Conservation (phyloP, 2,888 invertebrate species). For the Drosophila sordidula region DNA sequence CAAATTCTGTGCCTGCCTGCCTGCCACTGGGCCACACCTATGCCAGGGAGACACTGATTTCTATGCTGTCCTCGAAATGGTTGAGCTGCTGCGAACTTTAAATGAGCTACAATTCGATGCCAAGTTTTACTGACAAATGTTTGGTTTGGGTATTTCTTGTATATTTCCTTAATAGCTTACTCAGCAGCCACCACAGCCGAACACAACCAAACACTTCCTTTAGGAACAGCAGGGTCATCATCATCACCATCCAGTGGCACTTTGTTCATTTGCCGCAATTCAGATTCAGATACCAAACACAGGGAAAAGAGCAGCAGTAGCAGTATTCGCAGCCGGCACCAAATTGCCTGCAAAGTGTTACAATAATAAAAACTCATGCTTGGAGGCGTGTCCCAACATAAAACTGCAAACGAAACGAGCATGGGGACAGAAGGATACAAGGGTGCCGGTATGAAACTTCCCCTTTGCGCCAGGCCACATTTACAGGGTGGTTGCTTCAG, state of each 20-base stretch:
- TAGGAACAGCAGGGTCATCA: slow-evolving; percentile 1
- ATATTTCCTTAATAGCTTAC: slow-evolving; percentile 9
- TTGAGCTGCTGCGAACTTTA: slow-evolving; percentile 6
- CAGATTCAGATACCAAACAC: slow-evolving; percentile 38
- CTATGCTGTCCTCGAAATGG: not conserved
- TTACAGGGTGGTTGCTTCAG: slow-evolving; percentile 49
- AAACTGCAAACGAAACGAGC: slow-evolving; percentile 71
- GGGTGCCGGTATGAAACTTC: slow-evolving; percentile 12
- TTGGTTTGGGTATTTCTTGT: not conserved
- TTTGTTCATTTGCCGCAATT: slow-evolving; percentile 70
- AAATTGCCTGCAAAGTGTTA: slow-evolving; percentile 78
- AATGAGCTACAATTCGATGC: slow-evolving; percentile 18
- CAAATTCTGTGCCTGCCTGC: slow-evolving; percentile 14
- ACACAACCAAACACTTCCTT: not conserved
- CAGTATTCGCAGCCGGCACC: slow-evolving; percentile 65
- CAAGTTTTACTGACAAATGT: not conserved
- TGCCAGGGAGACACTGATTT: slow-evolving; percentile 2
- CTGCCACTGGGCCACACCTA: slow-evolving; percentile 22
- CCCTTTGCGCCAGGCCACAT: slow-evolving; percentile 14
- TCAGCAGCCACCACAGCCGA: slow-evolving; percentile 15
- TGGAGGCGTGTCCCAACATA: slow-evolving; percentile 83
- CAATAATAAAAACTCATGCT: slow-evolving; percentile 80
- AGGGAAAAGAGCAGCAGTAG: slow-evolving; percentile 44
- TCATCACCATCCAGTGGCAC: slow-evolving; percentile 28
- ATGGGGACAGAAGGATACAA: slow-evolving; percentile 24